phyloP scores from a whole-genome alignment of 2,797 vertebrate genomes.

The Cheirogaleus major region DNA sequence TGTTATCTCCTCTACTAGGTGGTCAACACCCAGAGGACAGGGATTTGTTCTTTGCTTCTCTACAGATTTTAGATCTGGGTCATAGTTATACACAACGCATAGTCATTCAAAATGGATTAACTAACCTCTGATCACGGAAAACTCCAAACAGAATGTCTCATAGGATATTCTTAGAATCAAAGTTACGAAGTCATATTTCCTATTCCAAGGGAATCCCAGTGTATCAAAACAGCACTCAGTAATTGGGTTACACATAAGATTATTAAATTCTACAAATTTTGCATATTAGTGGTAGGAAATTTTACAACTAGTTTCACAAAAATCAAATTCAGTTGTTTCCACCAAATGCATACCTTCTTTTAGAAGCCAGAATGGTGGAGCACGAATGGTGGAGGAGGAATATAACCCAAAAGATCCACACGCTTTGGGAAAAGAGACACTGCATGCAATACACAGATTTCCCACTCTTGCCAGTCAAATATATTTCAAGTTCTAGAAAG shows the following conservation, averaged over 20 bases:
- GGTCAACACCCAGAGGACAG: not conserved
- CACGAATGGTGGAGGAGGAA: not conserved
- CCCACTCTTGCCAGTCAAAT: not conserved
- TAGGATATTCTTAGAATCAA: slow-evolving; percentile 25
- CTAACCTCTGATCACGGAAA: not conserved
- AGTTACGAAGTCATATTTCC: not conserved
- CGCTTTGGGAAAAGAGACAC: not conserved
- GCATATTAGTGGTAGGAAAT: not conserved
- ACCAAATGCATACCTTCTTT: not conserved
- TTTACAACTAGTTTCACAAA: not conserved
- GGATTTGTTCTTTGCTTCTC: not conserved
- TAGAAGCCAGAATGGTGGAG: not conserved
- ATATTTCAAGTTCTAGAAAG: slow-evolving; percentile 10
- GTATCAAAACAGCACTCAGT: not conserved
- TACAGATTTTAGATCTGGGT: not conserved
- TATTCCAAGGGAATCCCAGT: not conserved
- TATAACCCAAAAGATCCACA: not conserved
- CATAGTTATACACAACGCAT: not conserved
- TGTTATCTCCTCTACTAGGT: not conserved
- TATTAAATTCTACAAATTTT: not conserved
- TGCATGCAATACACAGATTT: not conserved
- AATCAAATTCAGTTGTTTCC: not conserved
- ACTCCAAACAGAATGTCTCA: not conserved
- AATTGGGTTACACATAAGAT: not conserved
- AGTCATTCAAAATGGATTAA: not conserved